phyloP scores from a whole-genome alignment of 2,797 vertebrate genomes.

The Passerculus sandwichensis region DNA sequence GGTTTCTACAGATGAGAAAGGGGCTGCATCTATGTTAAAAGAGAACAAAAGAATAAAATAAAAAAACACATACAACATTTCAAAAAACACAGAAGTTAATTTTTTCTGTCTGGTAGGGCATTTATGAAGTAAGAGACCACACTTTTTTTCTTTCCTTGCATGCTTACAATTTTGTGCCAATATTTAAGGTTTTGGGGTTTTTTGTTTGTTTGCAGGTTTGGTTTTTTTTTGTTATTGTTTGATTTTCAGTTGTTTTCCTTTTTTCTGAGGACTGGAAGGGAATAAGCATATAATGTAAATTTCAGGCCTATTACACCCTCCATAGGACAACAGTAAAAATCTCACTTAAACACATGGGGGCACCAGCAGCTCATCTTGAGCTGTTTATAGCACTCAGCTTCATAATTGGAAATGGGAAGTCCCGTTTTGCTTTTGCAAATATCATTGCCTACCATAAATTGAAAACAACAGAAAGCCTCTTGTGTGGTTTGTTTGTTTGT shows the following conservation, averaged over 20 bases:
- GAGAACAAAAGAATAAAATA: background rate
- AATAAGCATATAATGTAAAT: background rate
- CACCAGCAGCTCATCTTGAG: slow-evolving; percentile 33
- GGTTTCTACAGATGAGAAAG: background rate
- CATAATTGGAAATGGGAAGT: background rate
- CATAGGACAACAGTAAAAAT: background rate
- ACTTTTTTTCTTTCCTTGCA: background rate
- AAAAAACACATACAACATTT: background rate
- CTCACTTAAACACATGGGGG: slow-evolving; percentile 43
- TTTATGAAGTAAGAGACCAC: background rate
- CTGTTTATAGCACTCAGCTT: background rate
- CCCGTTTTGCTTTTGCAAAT: background rate
- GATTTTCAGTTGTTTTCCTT: background rate
- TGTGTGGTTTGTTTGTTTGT: background rate
- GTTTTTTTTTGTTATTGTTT: background rate
- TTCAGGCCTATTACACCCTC: background rate
- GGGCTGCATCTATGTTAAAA: background rate
- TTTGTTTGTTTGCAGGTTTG: background rate
- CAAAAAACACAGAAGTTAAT: background rate
- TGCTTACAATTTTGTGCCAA: background rate
- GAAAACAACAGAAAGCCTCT: background rate
- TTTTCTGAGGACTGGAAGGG: background rate
- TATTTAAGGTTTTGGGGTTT: background rate
- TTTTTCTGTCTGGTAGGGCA: background rate
- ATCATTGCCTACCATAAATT: background rate